A percentile compares a stretch with the other conserved stretches of the same genome.
phyloP scores from a whole-genome alignment of 2,113 vertebrate species.

The Ciconia maguari region DNA sequence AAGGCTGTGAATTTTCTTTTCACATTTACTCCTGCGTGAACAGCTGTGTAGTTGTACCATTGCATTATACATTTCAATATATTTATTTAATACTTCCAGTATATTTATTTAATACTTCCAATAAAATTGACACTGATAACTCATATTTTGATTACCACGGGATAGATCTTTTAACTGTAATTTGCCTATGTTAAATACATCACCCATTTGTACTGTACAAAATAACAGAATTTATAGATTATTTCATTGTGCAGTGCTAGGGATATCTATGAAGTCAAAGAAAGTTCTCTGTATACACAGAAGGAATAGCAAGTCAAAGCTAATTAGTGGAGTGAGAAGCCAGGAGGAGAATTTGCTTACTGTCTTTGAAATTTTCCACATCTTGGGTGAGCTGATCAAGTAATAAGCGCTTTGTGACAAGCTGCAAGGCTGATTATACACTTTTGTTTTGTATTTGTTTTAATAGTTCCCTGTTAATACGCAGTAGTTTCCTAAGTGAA shows the following conservation, averaged over 20 bases:
- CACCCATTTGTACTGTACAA: neutral
- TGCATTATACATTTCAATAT: neutral
- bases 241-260: neutral
- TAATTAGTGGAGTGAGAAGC: neutral
- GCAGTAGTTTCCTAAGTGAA: neutral
- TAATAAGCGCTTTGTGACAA: constrained; percentile 36
- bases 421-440: neutral
- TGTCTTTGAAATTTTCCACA: neutral
- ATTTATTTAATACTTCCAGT: neutral
- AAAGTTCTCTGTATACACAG: neutral
- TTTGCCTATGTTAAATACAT: neutral
- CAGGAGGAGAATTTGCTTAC: neutral
- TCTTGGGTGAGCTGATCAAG: constrained; percentile 40
- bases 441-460: neutral
- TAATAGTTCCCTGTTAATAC: neutral
- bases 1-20: neutral
- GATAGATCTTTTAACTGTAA: neutral
- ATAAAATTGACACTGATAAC: neutral
- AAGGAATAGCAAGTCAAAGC: neutral
- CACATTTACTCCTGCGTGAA: neutral
- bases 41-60: neutral
- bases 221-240: neutral
- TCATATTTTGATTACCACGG: neutral
- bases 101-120: neutral
- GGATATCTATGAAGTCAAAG: neutral